These are phyloP conservation scores for Delia radicum DNA, from an alignment of 1,140 invertebrate genomes.

Conservation along the genomic window DNA sequence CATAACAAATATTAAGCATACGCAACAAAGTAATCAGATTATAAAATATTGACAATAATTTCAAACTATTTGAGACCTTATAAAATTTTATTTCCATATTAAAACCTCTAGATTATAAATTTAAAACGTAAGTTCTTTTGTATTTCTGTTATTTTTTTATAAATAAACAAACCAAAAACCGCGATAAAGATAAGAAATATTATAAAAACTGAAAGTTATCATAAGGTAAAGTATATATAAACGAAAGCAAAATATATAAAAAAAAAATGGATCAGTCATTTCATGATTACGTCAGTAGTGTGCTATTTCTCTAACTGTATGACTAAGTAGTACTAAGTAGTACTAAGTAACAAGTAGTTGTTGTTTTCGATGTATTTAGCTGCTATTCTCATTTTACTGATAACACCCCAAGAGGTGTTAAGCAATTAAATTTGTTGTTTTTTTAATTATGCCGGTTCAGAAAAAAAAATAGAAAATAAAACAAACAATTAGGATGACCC, in stretches of 20 bases:
- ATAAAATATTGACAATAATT: too few species aligned
- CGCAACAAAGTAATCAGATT: too few species aligned
- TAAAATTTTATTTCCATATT: too few species aligned
- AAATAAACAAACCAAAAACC: not conserved
- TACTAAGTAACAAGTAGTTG: too few species aligned
- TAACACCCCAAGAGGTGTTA: conserved; percentile 4
- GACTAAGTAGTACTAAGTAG: not conserved
- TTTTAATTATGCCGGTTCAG: not conserved
- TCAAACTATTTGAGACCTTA: too few species aligned
- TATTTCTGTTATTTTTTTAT: not conserved
- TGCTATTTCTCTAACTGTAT: not conserved
- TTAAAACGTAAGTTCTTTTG: not conserved
- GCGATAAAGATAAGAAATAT: not conserved
- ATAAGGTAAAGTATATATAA: not conserved
- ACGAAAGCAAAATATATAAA: not conserved
- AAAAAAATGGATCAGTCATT: too few species aligned
- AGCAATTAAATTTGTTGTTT: not conserved
- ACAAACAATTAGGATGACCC: too few species aligned
- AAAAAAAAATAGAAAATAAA: not conserved
- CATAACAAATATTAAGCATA: too few species aligned
- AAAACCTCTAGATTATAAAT: too few species aligned
- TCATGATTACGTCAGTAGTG: not conserved
- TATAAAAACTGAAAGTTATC: conserved; percentile 20
- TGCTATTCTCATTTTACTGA: not conserved
- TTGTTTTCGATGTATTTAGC: too few species aligned